Evolutionary conservation across 1,140 invertebrate genomes (phyloP).

Genomic region (Calliphora vicina): DNA sequence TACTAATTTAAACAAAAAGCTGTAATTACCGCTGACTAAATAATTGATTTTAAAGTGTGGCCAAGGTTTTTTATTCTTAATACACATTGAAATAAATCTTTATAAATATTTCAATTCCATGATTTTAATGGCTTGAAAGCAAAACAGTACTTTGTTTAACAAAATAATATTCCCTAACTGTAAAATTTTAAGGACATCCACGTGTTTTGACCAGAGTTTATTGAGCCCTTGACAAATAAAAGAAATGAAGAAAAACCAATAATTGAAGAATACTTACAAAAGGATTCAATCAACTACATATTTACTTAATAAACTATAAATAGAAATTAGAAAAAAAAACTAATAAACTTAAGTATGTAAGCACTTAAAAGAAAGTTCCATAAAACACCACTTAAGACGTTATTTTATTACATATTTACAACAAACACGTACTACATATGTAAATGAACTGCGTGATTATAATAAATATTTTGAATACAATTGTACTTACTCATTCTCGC

Average conservation of each 20-base stretch:
- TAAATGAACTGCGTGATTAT: neutral
- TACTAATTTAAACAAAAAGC: too few relatives aligned
- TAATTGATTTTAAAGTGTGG: slow-evolving; percentile 3
- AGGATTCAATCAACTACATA: neutral
- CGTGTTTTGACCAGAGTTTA: neutral
- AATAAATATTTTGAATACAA: too few relatives aligned
- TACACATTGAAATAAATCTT: too few relatives aligned
- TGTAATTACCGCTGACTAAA: neutral
- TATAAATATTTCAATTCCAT: neutral
- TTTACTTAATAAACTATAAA: neutral
- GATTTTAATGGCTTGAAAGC: too few relatives aligned
- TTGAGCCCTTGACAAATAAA: neutral
- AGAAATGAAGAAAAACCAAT: neutral
- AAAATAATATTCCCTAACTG: neutral
- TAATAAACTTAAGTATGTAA: neutral
- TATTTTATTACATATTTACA: too few relatives aligned
- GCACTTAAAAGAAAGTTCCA: neutral
- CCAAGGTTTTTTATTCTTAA: neutral
- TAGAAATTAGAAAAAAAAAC: neutral
- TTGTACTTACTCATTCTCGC: slow-evolving; percentile 60
- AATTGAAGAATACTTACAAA: neutral
- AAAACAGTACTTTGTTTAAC: neutral
- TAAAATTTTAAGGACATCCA: neutral
- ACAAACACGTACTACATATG: too few relatives aligned
- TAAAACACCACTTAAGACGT: too few relatives aligned